Evolutionary conservation across 2,797 vertebrate species (phyloP).

Genomic region (Periophthalmus magnuspinnatus): DNA sequence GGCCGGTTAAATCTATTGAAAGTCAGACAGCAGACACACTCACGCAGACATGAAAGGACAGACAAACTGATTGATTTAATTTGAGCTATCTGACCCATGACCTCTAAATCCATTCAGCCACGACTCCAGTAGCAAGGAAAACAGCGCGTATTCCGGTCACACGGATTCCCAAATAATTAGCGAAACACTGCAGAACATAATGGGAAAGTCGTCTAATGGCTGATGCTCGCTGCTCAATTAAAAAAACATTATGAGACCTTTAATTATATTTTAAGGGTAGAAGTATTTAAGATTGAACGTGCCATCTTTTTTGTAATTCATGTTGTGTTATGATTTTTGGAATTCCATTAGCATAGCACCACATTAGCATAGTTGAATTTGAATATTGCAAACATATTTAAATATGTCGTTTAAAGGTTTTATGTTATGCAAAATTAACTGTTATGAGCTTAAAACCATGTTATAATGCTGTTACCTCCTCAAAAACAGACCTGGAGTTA

Average conservation of each 20-base stretch:
- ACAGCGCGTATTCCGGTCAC: slow-evolving; percentile 10
- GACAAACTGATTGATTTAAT: slow-evolving; percentile 54
- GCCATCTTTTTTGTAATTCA: background rate
- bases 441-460: too few species aligned
- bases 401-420: background rate
- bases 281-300: slow-evolving; percentile 1
- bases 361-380: background rate
- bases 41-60: slow-evolving; percentile 31
- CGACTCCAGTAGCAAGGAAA: slow-evolving; percentile 28
- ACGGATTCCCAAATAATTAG: slow-evolving; percentile 19
- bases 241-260: slow-evolving; percentile 1
- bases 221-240: too few species aligned
- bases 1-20: slow-evolving; percentile 47
- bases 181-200: background rate
- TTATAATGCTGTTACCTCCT: too few species aligned
- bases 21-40: slow-evolving; percentile 16
- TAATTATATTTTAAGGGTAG: background rate
- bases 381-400: background rate
- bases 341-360: background rate
- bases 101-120: slow-evolving; percentile 47
- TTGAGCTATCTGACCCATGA: slow-evolving; percentile 35
- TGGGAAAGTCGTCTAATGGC: too few species aligned
- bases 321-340: background rate
- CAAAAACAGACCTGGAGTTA: too few species aligned
- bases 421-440: too few species aligned